Evolutionary conservation across 2,888 invertebrate species (phyloP), one percentile per base, ranked within the genome.

Genomic region (Aspidiotus destructor): DNA sequence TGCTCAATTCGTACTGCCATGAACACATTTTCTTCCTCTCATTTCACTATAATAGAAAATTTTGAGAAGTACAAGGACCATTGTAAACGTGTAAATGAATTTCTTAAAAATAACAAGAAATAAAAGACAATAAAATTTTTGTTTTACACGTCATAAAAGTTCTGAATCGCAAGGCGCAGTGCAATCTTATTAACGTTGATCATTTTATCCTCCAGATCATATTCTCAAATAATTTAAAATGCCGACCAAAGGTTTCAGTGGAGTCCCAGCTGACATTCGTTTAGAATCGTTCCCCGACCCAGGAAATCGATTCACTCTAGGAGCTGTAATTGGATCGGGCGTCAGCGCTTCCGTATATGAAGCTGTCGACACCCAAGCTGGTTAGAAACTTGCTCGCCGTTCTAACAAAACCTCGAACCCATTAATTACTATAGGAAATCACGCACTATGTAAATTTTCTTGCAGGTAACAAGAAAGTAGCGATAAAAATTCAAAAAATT

Each of bases 401-500:
- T 5, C 28, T 28, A 28, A 5, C 28, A 28, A 28, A 28, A 28
- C 5, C 5, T 28, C 28, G 28, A 28, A 28, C 5, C 28, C 5
- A 28, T 5, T 5, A 28, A 28, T 5, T 28, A n/a, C n/a, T n/a
- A n/a, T n/a, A 3, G 28, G 28, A 28, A 28, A 28, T 28, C 5
- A 28, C 5, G 1, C 5, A 15, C 11, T 7, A 17, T 58, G 13
- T 17, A 3, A 8, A 40, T 52, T 53, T 17, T 9, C 28, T 13
- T 48, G 16, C 44, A 80, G 79, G 77, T 69, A 78, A 84, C 62
- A 85, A 83, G 75, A 80, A 80, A 71, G 92, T 93, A 3, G 94
- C 94, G 0, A 81, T 93, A 62, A 95, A 95, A 80, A 83, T 94
- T 58, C 87, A 91, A 77, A 83, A 82, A 42, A 82, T 85, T 8